Percentiles rank a stretch among this genome's conserved stretches.
Evolutionary conservation across 2,797 vertebrate genomes (phyloP).

Genomic region (Protosalanx chinensis): DNA sequence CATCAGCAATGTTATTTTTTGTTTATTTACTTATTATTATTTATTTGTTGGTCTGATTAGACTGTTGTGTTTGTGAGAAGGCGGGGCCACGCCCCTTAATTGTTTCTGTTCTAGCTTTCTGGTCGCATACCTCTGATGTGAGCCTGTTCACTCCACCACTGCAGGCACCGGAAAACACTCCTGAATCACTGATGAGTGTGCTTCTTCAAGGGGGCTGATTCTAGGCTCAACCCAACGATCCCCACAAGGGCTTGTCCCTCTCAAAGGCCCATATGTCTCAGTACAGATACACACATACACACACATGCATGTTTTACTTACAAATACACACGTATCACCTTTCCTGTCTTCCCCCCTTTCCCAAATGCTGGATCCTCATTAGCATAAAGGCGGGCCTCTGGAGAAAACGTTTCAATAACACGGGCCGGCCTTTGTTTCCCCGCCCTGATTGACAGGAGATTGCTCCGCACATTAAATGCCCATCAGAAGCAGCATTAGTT

Average conservation of each 20-base stretch:
- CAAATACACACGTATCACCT: not conserved
- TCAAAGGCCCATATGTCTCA: not conserved
- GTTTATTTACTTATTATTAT: too few species aligned
- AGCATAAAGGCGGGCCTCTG: constrained; percentile 67
- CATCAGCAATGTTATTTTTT: not conserved
- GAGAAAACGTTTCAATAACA: constrained; percentile 66
- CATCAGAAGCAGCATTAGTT: constrained; percentile 71
- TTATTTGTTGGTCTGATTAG: not conserved
- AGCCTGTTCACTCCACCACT: constrained; percentile 35
- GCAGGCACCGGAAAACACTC: constrained; percentile 43
- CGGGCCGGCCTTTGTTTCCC: constrained; percentile 68
- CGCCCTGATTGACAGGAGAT: constrained; percentile 70
- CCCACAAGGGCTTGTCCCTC: too few species aligned
- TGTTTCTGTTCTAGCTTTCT: constrained; percentile 4
- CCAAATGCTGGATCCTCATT: constrained; percentile 56
- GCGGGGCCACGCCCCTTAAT: not conserved
- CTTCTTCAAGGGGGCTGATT: constrained; percentile 39
- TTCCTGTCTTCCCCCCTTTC: constrained; percentile 22
- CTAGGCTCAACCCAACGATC: constrained; percentile 24
- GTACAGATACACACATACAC: constrained; percentile 16
- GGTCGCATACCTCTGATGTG: constrained; percentile 33
- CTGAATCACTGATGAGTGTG: constrained; percentile 57
- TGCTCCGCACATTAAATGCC: constrained; percentile 72
- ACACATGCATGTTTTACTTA: not conserved
- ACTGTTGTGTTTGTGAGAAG: not conserved